phyloP scores from a whole-genome alignment of 2,797 vertebrate genomes.

The Pipistrellus nathusii region DNA sequence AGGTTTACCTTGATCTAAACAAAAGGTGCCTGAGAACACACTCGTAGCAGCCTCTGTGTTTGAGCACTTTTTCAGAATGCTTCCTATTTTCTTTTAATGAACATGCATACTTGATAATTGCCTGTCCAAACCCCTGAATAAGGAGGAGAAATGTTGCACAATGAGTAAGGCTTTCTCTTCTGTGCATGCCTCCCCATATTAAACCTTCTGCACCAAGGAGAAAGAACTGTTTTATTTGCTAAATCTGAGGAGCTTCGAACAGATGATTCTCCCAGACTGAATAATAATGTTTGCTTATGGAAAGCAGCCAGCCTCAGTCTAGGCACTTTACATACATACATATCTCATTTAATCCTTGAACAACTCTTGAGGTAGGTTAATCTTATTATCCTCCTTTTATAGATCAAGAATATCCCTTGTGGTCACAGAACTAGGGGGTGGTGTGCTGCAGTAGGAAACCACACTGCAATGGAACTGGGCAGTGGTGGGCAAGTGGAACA shows the following conservation, averaged over 20 bases:
- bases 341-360: background rate
- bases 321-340: background rate
- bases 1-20: background rate
- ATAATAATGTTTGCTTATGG: background rate
- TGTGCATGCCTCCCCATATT: background rate
- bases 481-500: background rate
- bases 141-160: background rate
- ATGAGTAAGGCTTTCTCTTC: background rate
- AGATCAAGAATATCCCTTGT: background rate
- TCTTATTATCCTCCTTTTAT: slow-evolving; percentile 26
- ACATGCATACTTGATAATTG: background rate
- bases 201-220: background rate
- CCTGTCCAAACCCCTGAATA: background rate
- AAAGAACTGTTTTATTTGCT: slow-evolving; percentile 10
- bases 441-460: background rate
- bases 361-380: background rate
- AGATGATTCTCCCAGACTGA: background rate
- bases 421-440: slow-evolving; percentile 50
- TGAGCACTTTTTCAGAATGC: background rate
- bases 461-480: background rate
- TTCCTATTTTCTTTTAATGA: slow-evolving; percentile 21
- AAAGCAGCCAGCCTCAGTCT: background rate
- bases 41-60: background rate
- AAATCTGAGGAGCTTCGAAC: background rate
- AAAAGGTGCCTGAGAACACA: background rate